A percentile compares a stretch with the other conserved stretches of the same genome.
phyloP scores from a whole-genome alignment of 2,797 vertebrate genomes.

The Muscicapa striata region DNA sequence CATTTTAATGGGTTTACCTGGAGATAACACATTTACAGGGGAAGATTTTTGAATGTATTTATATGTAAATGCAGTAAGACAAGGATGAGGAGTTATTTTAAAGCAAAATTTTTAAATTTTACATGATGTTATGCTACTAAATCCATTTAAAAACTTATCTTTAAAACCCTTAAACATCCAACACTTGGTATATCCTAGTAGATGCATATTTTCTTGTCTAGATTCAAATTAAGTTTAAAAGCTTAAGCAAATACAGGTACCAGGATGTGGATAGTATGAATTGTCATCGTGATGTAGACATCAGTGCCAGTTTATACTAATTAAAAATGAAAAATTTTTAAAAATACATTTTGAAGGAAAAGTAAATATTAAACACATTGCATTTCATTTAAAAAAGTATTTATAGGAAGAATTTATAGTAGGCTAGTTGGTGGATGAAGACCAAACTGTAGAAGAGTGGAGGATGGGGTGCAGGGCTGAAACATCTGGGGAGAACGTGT shows the following conservation, averaged over 20 bases:
- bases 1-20: neutral
- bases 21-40: neutral
- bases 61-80: neutral
- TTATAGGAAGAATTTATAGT: neutral
- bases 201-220: neutral
- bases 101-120: neutral
- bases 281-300: neutral
- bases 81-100: neutral
- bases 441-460: neutral
- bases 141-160: neutral
- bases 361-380: neutral
- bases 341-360: neutral
- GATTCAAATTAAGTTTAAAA: neutral
- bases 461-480: neutral
- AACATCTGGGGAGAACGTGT: neutral
- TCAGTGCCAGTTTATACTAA: neutral
- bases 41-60: neutral
- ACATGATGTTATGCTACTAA: neutral
- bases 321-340: neutral
- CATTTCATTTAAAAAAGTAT: neutral
- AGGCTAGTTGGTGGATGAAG: neutral
- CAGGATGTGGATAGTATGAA: neutral
- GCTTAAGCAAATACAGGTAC: neutral
- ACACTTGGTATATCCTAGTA: neutral
- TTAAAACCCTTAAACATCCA: neutral